Conservation (phyloP, 1,140 invertebrate genomes). For the Drosophila miranda region DNA sequence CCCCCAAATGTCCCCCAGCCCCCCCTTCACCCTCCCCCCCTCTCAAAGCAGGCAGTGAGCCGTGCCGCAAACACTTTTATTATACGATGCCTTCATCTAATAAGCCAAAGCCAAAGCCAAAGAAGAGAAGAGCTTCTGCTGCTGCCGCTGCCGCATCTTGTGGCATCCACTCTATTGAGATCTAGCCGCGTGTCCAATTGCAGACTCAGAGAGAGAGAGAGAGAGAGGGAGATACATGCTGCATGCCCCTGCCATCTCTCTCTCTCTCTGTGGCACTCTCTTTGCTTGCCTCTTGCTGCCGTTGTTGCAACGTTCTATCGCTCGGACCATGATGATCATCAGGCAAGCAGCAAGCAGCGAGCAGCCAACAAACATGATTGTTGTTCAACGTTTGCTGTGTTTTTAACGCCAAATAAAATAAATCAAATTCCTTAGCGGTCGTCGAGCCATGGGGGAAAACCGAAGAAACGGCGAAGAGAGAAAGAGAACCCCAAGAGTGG, state of each 20-base stretch:
- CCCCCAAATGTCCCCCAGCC: background rate
- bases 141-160: constrained; percentile 23
- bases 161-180: too few species aligned
- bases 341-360: too few species aligned
- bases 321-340: constrained; percentile 64
- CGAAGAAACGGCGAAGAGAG: too few species aligned
- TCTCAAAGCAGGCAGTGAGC: constrained; percentile 55
- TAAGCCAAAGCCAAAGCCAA: constrained; percentile 57
- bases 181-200: too few species aligned
- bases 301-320: constrained; percentile 60
- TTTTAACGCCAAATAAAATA: constrained; percentile 81
- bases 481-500: background rate
- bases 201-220: too few species aligned
- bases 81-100: constrained; percentile 77
- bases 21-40: constrained; percentile 2
- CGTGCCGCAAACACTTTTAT: constrained; percentile 64
- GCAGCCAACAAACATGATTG: constrained; percentile 68
- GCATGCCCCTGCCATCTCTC: too few species aligned
- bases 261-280: background rate
- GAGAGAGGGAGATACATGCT: too few species aligned
- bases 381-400: constrained; percentile 68
- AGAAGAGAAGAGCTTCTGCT: constrained; percentile 49
- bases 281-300: constrained; percentile 5
- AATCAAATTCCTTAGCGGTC: constrained; percentile 76
- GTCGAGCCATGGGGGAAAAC: constrained; percentile 48